A percentile compares a stretch with the other conserved stretches of the same genome.
Conservation (phyloP, 2,113 vertebrate genomes). For the Brachypteracias leptosomus region DNA sequence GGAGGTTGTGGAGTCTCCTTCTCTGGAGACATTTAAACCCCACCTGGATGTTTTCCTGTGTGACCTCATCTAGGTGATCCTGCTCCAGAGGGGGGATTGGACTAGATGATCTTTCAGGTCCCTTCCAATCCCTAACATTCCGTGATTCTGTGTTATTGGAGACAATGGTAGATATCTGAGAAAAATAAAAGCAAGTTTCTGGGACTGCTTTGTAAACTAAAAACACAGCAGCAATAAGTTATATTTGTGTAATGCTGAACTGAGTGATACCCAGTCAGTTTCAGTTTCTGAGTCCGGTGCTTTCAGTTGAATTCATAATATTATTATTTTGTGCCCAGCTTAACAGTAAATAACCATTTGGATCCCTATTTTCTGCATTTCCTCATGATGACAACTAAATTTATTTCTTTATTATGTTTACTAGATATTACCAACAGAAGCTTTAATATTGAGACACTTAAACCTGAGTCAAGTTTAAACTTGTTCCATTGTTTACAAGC, state of each 20-base stretch:
- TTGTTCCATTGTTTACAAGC: constrained; percentile 60
- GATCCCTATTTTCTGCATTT: background rate
- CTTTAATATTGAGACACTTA: constrained; percentile 59
- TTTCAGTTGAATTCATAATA: background rate
- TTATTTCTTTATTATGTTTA: background rate
- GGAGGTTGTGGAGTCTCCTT: too few relatives aligned
- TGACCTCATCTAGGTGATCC: too few relatives aligned
- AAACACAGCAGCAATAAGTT: background rate
- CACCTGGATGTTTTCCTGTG: too few relatives aligned
- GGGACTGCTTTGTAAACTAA: background rate
- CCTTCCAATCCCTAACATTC: too few relatives aligned
- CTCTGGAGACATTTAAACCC: too few relatives aligned
- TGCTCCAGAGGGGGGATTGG: too few relatives aligned
- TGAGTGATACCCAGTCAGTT: background rate
- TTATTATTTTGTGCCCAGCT: background rate
- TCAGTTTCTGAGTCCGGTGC: background rate
- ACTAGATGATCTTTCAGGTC: too few relatives aligned
- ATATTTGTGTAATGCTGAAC: background rate
- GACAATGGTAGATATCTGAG: background rate
- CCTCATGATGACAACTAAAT: background rate
- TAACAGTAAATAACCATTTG: background rate
- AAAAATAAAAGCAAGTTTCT: background rate
- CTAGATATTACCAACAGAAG: constrained; percentile 64
- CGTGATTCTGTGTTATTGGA: too few relatives aligned
- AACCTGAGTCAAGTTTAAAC: constrained; percentile 50